These are phyloP conservation scores for Eupithecia vulgata DNA, from an alignment of 2,888 invertebrate genomes.

Conservation along the genomic window DNA sequence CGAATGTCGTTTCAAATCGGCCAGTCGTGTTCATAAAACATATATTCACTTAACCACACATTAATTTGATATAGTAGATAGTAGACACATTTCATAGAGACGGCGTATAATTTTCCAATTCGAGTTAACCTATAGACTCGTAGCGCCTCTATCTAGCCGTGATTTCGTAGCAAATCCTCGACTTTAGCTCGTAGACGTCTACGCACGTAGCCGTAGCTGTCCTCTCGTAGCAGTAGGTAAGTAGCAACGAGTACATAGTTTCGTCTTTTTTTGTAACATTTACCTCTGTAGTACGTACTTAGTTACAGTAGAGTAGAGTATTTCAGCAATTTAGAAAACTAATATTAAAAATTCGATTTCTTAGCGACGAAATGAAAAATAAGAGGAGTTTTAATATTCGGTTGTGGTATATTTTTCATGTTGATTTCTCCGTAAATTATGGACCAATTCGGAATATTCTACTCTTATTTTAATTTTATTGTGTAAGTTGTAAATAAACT, in stretches of 20 bases:
- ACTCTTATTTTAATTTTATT: too few relatives aligned
- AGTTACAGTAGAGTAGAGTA: not conserved
- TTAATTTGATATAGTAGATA: not conserved
- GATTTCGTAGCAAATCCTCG: slow-evolving; percentile 64
- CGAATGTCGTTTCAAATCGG: too few relatives aligned
- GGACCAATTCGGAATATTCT: too few relatives aligned
- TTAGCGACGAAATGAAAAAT: too few relatives aligned
- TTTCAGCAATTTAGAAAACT: not conserved
- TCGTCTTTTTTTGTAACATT: not conserved
- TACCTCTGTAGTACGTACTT: too few relatives aligned
- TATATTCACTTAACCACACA: not conserved
- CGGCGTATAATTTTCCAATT: not conserved
- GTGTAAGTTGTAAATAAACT: too few relatives aligned
- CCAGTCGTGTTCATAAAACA: not conserved
- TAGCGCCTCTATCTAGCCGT: slow-evolving; percentile 33
- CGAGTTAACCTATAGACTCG: not conserved
- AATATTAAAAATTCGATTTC: too few relatives aligned
- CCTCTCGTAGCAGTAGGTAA: slow-evolving; percentile 62
- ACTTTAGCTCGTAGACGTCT: slow-evolving; percentile 66
- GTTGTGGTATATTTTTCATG: too few relatives aligned
- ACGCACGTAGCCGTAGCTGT: slow-evolving; percentile 73
- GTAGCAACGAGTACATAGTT: slow-evolving; percentile 18
- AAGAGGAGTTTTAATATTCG: too few relatives aligned
- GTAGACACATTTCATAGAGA: not conserved
- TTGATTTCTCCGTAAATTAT: too few relatives aligned